Evolutionary conservation across 1,140 invertebrate genomes (phyloP), one percentile per base, ranked within the genome.

Genomic region (Calosoma granatense): DNA sequence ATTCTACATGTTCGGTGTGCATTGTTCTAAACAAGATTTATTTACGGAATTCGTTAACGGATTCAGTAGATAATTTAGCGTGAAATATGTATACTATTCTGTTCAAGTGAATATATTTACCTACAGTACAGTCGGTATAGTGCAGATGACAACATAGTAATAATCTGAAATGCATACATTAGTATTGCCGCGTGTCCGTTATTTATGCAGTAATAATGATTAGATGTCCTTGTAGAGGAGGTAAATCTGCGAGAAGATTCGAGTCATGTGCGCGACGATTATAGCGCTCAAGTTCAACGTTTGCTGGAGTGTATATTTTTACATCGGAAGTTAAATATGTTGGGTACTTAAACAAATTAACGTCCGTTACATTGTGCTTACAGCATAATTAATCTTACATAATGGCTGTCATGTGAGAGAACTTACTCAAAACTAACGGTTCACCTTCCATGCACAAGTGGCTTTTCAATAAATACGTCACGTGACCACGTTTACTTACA

Each of bases 341-440:
- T 36, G 26, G 26, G 26, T 36, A 9, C 26, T 6, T 47, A 47
- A 47, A 47, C 15, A 47, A 47, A 47, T 47, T 47, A 47, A 17
- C 6, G 17, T 17, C 41, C 41, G 41, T 47, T 47, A 47, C 15
- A 47, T 47, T 47, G 41, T 47, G 41, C 41, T 47, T 47, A 47
- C 41, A 47, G 17, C 41, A 47, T 17, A 47, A 47, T 47, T 47
- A 47, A 47, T 47, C 41, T 47, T 47, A 47, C 6, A 47, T 47
- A 47, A 47, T 47, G 41, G 41, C 9, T 47, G 41, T 12, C 41
- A 47, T 9, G 41, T 47, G 41, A 11, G 15, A 47, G 41, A 47
- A 12, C 41, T 12, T 17, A 47, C 17, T 47, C 17, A 11, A 11
- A 47, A 47, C 41, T 47, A 47, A 47, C 41, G 41, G 41, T 47